Evolutionary conservation across 2,797 vertebrate species (phyloP), one percentile per base, ranked within the genome.

Genomic region (Chelon auratus): DNA sequence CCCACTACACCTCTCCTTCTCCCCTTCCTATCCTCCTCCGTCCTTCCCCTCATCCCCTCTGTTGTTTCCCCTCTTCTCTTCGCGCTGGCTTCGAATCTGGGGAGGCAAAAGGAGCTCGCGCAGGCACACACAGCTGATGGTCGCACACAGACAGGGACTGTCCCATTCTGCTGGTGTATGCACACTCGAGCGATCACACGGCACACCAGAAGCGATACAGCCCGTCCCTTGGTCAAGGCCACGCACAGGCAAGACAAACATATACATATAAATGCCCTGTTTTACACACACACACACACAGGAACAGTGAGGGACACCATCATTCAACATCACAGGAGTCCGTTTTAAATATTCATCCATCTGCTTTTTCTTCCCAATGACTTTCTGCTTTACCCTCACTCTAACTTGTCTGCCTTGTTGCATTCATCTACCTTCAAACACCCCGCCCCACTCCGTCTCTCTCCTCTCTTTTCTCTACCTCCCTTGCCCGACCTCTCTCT

Each of bases 161-260:
- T 60, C 78, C 78, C 76, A 59, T 76, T 74, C 56, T 59, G 56
- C 59, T 30, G 42, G 26, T 51, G n/a, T 6, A 57, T 67, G 48
- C 37, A 15, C 72, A 81, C 75, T 80, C 76, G 83, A 81, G 85
- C 89, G 87, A 79, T 81, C 83, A 70, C 75, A 73, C 20, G 59
- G 72, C 71, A 61, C 80, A 78, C 70, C 43, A 56, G 63, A 57
- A 72, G 72, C 57, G 65, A 84, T 62, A 58, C 63, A 75, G 65
- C 61, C 12, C n/a, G 50, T 26, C 77, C 64, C 51, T 78, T 6
- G 68, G 81, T 83, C 83, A 85, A 85, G 84, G 85, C 86, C 69
- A 69, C 0, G 36, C 33, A 68, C 60, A 53, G 48, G 52, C 52
- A 77, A 77, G 62, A 73, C 83, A 82, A 76, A 84, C 87, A 82